phyloP scores from a whole-genome alignment of 1,140 invertebrate genomes.

The Drosophila rhopaloa region DNA sequence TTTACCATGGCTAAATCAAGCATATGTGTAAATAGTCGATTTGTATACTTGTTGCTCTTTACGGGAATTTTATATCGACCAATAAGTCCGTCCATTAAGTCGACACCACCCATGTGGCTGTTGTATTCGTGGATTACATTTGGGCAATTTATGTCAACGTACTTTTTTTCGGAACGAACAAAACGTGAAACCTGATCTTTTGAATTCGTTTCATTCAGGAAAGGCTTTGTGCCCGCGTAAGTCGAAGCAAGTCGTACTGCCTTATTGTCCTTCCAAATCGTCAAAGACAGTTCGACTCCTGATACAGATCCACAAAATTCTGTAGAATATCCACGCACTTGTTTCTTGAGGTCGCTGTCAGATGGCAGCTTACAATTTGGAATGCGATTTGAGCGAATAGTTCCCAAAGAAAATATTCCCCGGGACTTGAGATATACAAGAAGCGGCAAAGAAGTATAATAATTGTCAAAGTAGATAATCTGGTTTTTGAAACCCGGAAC shows the following conservation, averaged over 20 bases:
- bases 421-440: constrained; percentile 5
- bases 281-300: no score
- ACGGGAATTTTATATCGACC: no score
- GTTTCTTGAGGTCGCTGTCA: constrained; percentile 28
- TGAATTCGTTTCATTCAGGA: no score
- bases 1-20: constrained; percentile 24
- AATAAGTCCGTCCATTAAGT: constrained; percentile 5
- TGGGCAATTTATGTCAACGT: constrained; percentile 23
- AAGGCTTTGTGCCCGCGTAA: no score
- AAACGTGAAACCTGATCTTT: not conserved
- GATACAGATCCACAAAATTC: constrained; percentile 5
- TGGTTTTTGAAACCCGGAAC: not conserved
- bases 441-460: constrained; percentile 1
- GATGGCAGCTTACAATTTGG: constrained; percentile 21
- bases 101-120: not conserved
- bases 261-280: no score
- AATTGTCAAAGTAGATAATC: no score
- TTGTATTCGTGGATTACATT: constrained; percentile 5
- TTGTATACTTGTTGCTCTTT: constrained; percentile 19
- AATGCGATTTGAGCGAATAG: constrained; percentile 23
- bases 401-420: constrained; percentile 21
- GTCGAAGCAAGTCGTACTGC: no score
- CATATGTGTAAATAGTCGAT: constrained; percentile 19
- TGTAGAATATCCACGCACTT: constrained; percentile 24
- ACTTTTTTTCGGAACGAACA: constrained; percentile 25